Base-by-base conservation (phyloP, 2,888 invertebrate genomes). In the Caenorhabditis zanzibari region DNA sequence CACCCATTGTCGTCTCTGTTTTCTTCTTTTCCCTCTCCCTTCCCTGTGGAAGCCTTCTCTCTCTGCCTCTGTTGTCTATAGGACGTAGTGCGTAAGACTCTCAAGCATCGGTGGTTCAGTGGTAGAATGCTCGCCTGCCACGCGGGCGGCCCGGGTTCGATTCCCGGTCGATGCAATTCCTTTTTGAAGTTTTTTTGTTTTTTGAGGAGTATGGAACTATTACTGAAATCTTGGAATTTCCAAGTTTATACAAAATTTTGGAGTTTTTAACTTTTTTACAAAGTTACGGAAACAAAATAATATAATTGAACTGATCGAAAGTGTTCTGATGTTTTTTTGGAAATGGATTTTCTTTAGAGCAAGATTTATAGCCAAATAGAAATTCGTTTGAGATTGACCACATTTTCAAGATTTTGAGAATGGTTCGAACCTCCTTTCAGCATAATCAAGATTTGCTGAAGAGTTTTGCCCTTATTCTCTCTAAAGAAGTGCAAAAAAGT, bases 101-200 rank as follows among this genome's bases (percentile, higher is more conserved):
- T 54, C 41, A 73, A 73, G 73, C 72, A 80, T 88, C 88, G 88
- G 82, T 88, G 88, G 88, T 88, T 88, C 88, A 88, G 87, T 88
- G 88, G 88, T 88, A 88, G 88, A 88, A 88, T 88, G 86, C 88
- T 87, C 88, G 88, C 88, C 88, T 88, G 88, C 88, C 88, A 88
- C 88, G 88, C 88, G 88, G 86, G 88, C 86, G 88, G 84, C 88
- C 89, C 89, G 89, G 89, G 89, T 89, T 89, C 89, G 89, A 89
- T 89, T 89, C 89, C 89, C 89, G 89, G 89, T 75, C 88, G 88
- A 89, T 85, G 88, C 85, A 85, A 83, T 74, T 76, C 49, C 63
- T 76, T 85, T 85, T 76, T 58, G 0, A n/a, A n/a, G n/a, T 38
- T 41, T 52, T 59, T 76, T 49, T 64, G 22, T 22, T 1, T 2